phyloP scores from a whole-genome alignment of 2,888 invertebrate genomes.

The Argyra leucocephala region DNA sequence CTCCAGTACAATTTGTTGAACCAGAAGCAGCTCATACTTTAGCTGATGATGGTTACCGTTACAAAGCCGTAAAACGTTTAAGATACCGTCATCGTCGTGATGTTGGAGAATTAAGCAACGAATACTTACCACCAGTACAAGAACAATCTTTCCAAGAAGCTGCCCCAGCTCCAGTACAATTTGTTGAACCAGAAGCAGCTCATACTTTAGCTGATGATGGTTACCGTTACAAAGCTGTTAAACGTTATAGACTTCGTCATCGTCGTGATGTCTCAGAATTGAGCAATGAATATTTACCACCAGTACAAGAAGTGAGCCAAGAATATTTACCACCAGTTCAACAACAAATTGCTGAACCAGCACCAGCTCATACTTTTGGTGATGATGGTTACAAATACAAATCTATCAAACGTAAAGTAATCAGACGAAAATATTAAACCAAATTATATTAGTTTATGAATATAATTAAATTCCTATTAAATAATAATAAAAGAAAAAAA shows the following conservation, averaged over 20 bases:
- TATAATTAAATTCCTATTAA: background rate
- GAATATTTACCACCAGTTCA: conserved; percentile 20
- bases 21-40: conserved; percentile 24
- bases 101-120: conserved; percentile 23
- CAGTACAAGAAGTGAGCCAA: conserved; percentile 16
- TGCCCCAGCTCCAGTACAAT: conserved; percentile 11
- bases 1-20: background rate
- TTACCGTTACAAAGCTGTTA: conserved; percentile 23
- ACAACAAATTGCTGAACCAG: conserved; percentile 11
- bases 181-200: conserved; percentile 25
- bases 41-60: conserved; percentile 27
- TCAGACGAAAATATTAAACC: background rate
- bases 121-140: conserved; percentile 25
- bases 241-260: conserved; percentile 24
- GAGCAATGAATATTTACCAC: conserved; percentile 30
- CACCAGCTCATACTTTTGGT: conserved; percentile 15
- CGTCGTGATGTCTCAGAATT: conserved; percentile 34
- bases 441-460: background rate
- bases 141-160: conserved; percentile 26
- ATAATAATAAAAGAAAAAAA: too few species aligned
- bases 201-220: conserved; percentile 33
- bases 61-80: conserved; percentile 24
- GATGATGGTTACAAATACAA: conserved; percentile 11
- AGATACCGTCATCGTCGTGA: conserved; percentile 26
- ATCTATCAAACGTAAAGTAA: background rate